Evolutionary conservation across 2,113 vertebrate genomes (phyloP).

Genomic region (Urocitellus parryii): DNA sequence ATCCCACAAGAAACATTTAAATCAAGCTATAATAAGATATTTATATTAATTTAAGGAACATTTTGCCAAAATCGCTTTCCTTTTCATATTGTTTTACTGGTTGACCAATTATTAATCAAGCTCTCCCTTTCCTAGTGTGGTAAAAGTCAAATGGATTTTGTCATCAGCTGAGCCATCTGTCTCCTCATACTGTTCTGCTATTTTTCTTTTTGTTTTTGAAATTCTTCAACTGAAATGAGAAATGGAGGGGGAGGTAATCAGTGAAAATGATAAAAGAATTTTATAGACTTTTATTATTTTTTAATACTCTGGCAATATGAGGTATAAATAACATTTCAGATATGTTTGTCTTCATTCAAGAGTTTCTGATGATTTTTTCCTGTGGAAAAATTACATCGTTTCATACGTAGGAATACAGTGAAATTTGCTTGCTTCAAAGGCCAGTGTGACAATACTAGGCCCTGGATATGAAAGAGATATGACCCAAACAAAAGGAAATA

Average conservation of each 20-base stretch:
- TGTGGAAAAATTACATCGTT: neutral
- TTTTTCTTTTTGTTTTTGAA: conserved; percentile 73
- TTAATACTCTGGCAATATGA: conserved; percentile 7
- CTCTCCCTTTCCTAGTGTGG: conserved; percentile 15
- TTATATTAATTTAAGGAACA: conserved; percentile 13
- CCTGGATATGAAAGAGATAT: neutral
- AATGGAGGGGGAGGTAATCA: conserved; percentile 46
- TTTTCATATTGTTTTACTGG: conserved; percentile 56
- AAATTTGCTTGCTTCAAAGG: neutral
- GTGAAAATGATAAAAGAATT: conserved; percentile 7
- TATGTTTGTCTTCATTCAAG: conserved; percentile 44
- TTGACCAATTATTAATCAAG: conserved; percentile 71
- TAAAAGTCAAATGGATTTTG: conserved; percentile 77
- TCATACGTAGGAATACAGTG: neutral
- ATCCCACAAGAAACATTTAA: conserved; percentile 50
- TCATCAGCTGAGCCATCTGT: conserved; percentile 75
- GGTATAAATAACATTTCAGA: conserved; percentile 17
- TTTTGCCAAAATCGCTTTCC: conserved; percentile 54
- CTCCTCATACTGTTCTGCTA: conserved; percentile 52
- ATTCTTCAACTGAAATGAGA: conserved; percentile 64
- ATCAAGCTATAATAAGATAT: neutral
- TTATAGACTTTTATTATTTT: conserved; percentile 42
- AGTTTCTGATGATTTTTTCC: conserved; percentile 2
- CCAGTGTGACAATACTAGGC: neutral
- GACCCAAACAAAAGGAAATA: neutral